Conservation (phyloP, 2,113 vertebrate species). For the Melanerpes formicivorus region DNA sequence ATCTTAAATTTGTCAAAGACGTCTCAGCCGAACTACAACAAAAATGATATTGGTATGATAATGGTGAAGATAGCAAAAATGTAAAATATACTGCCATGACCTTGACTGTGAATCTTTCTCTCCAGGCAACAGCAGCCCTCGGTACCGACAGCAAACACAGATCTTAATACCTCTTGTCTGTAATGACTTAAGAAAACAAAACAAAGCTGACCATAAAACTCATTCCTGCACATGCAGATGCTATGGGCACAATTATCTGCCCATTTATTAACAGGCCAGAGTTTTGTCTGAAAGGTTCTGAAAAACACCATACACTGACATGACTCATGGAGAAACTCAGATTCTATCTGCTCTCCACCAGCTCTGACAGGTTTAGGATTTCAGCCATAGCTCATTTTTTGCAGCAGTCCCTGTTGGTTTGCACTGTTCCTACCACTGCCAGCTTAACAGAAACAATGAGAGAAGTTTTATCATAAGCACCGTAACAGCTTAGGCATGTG, state of each 20-base stretch:
- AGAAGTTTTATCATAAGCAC: not conserved
- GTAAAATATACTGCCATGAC: not conserved
- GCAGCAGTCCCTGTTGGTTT: not conserved
- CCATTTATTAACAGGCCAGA: rapidly evolving
- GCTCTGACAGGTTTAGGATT: not conserved
- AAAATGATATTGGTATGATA: not conserved
- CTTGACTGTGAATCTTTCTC: not conserved
- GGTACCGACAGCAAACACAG: not conserved
- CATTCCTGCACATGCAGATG: not conserved
- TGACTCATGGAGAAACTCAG: not conserved
- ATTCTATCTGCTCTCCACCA: not conserved
- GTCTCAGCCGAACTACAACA: not conserved
- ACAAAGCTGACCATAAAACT: not conserved
- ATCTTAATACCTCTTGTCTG: not conserved
- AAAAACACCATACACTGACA: rapidly evolving
- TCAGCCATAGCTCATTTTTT: not conserved
- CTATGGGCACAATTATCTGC: not conserved
- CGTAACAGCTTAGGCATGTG: rapidly evolving
- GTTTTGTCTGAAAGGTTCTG: not conserved
- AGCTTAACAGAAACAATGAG: not conserved
- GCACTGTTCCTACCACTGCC: not conserved
- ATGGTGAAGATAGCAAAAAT: not conserved
- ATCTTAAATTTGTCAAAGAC: not conserved
- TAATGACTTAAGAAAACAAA: not conserved
- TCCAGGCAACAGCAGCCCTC: not conserved